Base-by-base conservation (phyloP, 92 coral and sea anemone genomes). In the Siderastrea siderea region DNA sequence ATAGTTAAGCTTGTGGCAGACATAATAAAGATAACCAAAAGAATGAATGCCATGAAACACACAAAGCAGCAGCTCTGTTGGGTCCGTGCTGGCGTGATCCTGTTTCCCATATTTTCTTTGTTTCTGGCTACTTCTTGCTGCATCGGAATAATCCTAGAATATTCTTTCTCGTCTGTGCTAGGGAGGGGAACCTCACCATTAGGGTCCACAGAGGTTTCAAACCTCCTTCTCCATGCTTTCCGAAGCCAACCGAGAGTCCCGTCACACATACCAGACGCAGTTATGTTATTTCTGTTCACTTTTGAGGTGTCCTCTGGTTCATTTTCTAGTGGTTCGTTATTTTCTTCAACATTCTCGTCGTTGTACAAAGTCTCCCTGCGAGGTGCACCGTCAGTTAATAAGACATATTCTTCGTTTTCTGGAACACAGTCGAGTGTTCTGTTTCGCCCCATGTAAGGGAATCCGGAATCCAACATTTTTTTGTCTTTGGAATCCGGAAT, bases 21-120 rank as follows among this genome's bases (percentile, higher is more conserved):
- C 78, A 53, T 53, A 54, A 74, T 11, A 74, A 74, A 74, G 78
- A 51, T 52, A 74, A 74, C 7, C 61, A 74, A 17, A 3, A 74
- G 59, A 74, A 53, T 53, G 63, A 74, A 50, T 7, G 78, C 46
- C 6, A 26, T 52, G 5, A 53, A 53, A 38, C n/a, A 47, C 7
- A 53, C 6, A 38, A 7, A 74, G 13, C 46, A 53, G 10, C 63
- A 38, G 14, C 63, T 4, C 3, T n/a, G 16, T 8, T 74, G 78
- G 15, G 10, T 13, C 51, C 71, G n/a, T n/a, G n/a, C 14, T 19
- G 71, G 10, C 15, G 45, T 43, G 10, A 43, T 26, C 13, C 7
- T 44, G 15, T 7, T 67, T 43, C 13, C 46, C 13, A 67, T 1
- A 1, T 1, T 67, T 67, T 43, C 50, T 44, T 67, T 11, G 48